Evolutionary conservation across 2,113 vertebrate species (phyloP).

Genomic region (Calypte anna): DNA sequence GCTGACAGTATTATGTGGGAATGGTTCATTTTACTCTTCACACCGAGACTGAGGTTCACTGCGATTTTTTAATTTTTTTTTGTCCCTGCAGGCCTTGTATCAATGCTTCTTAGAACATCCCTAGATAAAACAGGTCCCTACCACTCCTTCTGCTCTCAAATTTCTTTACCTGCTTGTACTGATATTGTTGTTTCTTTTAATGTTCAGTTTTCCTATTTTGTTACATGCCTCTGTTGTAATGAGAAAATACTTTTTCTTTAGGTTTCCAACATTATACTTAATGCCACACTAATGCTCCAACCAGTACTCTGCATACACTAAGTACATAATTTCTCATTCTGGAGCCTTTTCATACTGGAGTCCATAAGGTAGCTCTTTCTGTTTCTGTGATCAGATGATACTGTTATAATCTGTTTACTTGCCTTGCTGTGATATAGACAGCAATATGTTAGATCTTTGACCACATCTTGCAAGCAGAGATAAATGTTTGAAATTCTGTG

Average conservation of each 20-base stretch:
- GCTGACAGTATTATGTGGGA: neutral
- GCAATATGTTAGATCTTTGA: neutral
- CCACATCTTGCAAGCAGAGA: neutral
- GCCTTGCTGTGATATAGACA: neutral
- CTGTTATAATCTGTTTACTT: neutral
- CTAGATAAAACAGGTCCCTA: neutral
- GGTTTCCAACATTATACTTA: neutral
- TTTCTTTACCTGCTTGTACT: neutral
- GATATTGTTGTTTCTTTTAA: neutral
- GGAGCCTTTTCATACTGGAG: neutral
- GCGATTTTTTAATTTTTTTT: too few relatives aligned
- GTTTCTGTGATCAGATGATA: neutral
- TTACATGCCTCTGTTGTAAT: accelerated
- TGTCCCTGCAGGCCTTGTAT: neutral
- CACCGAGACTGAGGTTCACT: neutral
- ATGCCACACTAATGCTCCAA: neutral
- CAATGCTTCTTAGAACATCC: neutral
- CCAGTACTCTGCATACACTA: accelerated
- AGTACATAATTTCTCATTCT: neutral
- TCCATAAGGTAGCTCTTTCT: neutral
- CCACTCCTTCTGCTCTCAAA: neutral
- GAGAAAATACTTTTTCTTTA: neutral
- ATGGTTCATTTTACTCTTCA: neutral
- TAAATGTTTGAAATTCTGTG: neutral
- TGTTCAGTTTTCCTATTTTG: neutral